Conservation (phyloP, 2,113 vertebrate genomes). For the Ammodytes dubius region DNA sequence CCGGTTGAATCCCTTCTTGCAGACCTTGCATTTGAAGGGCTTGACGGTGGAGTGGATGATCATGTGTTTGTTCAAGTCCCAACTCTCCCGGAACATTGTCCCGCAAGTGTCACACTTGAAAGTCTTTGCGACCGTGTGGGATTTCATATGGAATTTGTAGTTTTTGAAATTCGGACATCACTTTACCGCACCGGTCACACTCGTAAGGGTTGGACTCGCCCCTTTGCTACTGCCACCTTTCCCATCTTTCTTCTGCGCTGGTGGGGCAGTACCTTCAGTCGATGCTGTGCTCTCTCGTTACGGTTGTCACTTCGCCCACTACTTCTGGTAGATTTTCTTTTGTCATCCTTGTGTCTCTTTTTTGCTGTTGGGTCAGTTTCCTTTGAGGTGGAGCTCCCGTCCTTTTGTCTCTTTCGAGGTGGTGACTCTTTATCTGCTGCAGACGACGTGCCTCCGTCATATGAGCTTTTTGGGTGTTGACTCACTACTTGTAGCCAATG, state of each 20-base stretch:
- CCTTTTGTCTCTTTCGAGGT: neutral
- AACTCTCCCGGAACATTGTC: constrained; percentile 66
- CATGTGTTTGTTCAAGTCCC: constrained; percentile 64
- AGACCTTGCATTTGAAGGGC: constrained; percentile 62
- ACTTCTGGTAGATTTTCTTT: neutral
- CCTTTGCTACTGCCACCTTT: neutral
- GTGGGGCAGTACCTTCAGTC: too few relatives aligned
- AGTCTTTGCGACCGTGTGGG: constrained; percentile 63
- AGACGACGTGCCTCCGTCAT: neutral
- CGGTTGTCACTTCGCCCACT: neutral
- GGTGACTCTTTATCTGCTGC: neutral
- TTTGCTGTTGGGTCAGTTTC: neutral
- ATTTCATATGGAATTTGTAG: constrained; percentile 70
- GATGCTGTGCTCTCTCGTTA: neutral
- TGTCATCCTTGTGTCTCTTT: neutral
- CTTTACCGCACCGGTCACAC: constrained; percentile 63
- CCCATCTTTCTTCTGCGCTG: neutral
- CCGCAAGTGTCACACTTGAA: constrained; percentile 63
- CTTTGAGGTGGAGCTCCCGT: neutral
- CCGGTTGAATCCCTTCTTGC: constrained; percentile 49
- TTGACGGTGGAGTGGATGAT: constrained; percentile 47
- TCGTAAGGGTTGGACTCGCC: constrained; percentile 47
- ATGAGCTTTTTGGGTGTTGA: neutral
- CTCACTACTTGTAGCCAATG: neutral
- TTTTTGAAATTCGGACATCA: constrained; percentile 63